Evolutionary conservation across 2,113 vertebrate species (phyloP), one percentile per base, ranked within the genome.

Genomic region (Vidua macroura): DNA sequence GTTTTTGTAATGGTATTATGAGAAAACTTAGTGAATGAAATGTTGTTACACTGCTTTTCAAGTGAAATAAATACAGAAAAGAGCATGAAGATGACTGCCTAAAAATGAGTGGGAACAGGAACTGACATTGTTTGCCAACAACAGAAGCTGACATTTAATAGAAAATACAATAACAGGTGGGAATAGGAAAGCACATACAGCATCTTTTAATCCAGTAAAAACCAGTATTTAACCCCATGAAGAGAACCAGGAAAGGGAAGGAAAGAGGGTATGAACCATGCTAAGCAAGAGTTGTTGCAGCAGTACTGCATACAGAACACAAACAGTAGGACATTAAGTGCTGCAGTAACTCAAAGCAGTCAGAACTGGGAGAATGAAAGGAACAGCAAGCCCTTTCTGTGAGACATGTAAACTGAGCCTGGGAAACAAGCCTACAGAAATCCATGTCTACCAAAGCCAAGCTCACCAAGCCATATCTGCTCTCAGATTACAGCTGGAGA

Each of bases 401-500:
- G 12, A 8, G 23, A 41, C 10, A 3, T 9, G 75, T 67, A 88
- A 93, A 33, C 48, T 24, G 63, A 94, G 90, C 72, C 83, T 83
- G 90, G 84, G 79, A 93, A 95, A 81, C 2, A 4, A 43, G 55
- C 79, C 35, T 22, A 35, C 79, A 83, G 67, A 91, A 88, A 86
- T 58, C 59, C 82, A 30, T 1, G 13, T 19, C 83, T 93, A 92
- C 37, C 52, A 92, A 95, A 94, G 51, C 79, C 86, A 92, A 92
- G 72, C 43, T 60, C 83, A 83, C 55, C 55, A 92, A 93, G 83
- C 46, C 1, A 0, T 74, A 92, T 43, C 90, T 92, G 76, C 79
- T 90, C 72, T 94, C 88, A 33, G 33, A 77, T 94, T 88, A 77
- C 90, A 83, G 79, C 79, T 7, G 37, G 68, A 88, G 88, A 20